A percentile compares a stretch with the other conserved stretches of the same genome.
Conservation (phyloP, 2,888 invertebrate genomes). For the Neocrepidodera transversa region DNA sequence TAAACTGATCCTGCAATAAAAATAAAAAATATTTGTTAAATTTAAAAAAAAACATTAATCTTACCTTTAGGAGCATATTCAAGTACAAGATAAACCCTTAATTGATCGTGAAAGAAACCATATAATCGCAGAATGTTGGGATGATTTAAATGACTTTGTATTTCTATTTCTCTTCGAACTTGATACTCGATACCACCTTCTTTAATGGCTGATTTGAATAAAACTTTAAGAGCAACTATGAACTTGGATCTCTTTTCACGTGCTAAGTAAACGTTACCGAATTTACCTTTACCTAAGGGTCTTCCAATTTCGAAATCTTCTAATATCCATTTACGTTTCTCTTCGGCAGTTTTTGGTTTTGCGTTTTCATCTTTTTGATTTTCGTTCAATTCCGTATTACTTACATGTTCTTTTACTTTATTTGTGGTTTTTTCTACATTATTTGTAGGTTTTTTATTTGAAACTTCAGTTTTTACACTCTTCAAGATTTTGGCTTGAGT, state of each 20-base stretch:
- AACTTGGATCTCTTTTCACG: slow-evolving; percentile 87
- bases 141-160: slow-evolving; percentile 93
- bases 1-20: slow-evolving; percentile 78
- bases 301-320: slow-evolving; percentile 93
- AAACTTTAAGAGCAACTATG: slow-evolving; percentile 85
- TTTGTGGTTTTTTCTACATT: too few relatives aligned
- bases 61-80: slow-evolving; percentile 85
- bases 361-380: too few relatives aligned
- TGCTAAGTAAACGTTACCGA: slow-evolving; percentile 95
- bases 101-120: slow-evolving; percentile 95
- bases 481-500: too few relatives aligned
- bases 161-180: slow-evolving; percentile 95
- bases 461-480: too few relatives aligned
- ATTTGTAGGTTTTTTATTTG: too few relatives aligned
- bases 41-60: too few relatives aligned
- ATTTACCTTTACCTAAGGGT: slow-evolving; percentile 94
- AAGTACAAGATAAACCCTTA: slow-evolving; percentile 90
- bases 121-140: slow-evolving; percentile 92
- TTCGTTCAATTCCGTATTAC: too few relatives aligned
- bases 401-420: too few relatives aligned
- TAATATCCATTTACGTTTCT: slow-evolving; percentile 68
- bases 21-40: too few relatives aligned
- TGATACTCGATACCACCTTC: slow-evolving; percentile 91
- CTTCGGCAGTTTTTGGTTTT: not conserved
- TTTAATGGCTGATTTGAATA: slow-evolving; percentile 89